Evolutionary conservation across 1,140 invertebrate genomes (phyloP).

Genomic region (Meloidogyne floridensis): DNA sequence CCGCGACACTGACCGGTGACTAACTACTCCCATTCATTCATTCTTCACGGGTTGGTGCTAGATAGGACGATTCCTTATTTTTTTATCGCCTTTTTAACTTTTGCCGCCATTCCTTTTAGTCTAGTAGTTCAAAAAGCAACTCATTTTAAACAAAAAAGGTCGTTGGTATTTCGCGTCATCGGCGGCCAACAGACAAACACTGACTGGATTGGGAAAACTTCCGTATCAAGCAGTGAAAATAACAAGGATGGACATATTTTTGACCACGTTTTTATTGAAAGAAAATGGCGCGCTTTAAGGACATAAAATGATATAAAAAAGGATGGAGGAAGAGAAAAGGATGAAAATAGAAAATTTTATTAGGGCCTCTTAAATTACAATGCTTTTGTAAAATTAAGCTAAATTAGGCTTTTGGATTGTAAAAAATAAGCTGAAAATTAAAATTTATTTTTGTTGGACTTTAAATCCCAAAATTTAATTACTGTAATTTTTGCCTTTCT

Average conservation of each 20-base stretch:
- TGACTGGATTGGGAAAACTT: background rate
- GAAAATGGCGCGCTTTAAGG: background rate
- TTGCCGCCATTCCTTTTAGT: background rate
- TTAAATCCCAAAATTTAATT: no score
- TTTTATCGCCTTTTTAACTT: background rate
- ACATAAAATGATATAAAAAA: background rate
- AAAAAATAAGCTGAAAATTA: no score
- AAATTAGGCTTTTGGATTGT: no score
- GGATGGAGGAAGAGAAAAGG: background rate
- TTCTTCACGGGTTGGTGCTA: background rate
- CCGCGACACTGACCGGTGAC: no score
- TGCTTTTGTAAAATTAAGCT: no score
- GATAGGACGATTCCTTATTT: background rate
- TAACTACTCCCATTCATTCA: background rate
- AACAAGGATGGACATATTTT: background rate
- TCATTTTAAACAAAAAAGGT: slow-evolving; percentile 1
- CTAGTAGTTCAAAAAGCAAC: background rate
- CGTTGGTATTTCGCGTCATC: no score
- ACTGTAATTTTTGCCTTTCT: no score
- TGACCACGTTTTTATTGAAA: background rate
- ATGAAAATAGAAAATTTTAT: background rate
- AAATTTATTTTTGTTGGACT: no score
- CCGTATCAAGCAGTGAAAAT: background rate
- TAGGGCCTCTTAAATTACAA: background rate
- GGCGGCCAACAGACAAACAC: background rate